Evolutionary conservation across 2,797 vertebrate species (phyloP), one percentile per base, ranked within the genome.

Genomic region (Channallabes apus): DNA sequence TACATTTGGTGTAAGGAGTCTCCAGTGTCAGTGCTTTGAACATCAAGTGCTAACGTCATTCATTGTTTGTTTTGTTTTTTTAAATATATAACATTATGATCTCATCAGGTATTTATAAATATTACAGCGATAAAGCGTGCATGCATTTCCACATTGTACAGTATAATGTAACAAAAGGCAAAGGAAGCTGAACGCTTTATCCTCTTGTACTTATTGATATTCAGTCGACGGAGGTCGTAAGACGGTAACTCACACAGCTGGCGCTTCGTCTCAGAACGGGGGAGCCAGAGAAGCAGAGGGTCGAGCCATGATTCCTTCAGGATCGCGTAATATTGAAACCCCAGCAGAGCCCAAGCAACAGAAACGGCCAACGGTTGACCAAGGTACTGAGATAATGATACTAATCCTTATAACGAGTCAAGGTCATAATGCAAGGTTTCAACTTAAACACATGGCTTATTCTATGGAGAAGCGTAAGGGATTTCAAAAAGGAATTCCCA

Each of bases 211-310:
- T 77, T 77, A 79, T 90, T n/a, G 78, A 15, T 65, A 2, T 22
- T 18, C 84, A 99, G 98, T 97, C 80, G 94, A 96, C 83, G 90
- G 94, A 7, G 94, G 92, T 85, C 94, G 93, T 69, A 97, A 97
- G 91, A 88, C 91, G 0, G 95, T 95, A 88, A 95, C 91, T 41
- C 96, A 97, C n/a, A 61, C 89, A 4, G 54, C 65, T 38, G 29
- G 68, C 24, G 58, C 67, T 41, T 41, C 56, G 7, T 79, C 75
- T 56, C 81, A 72, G 46, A 73, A 29, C 22, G 82, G 38, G 64
- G 75, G 32, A 65, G 81, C 82, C 32, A 77, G 85, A 83, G 85
- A 86, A 41, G 67, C 89, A 0, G 86, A 83, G 7, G 91, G 91
- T 0, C 80, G 87, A n/a, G 78, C 88, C 59, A 69, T 89, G 85